Evolutionary conservation across 2,797 vertebrate genomes (phyloP), one percentile per base, ranked within the genome.

Genomic region (Chlorospingus flavigularis): DNA sequence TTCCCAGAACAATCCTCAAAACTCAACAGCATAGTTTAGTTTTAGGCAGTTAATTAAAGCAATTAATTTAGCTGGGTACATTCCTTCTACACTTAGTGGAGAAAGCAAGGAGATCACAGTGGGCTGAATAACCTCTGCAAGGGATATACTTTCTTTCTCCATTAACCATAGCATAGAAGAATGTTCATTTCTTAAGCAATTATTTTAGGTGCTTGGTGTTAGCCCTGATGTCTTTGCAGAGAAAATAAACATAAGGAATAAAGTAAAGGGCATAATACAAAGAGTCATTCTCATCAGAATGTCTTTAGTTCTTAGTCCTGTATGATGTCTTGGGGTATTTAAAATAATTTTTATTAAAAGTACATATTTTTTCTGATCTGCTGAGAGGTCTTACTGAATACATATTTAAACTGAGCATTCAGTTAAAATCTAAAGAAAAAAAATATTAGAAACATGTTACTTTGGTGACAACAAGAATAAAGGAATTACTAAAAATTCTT

Each of bases 11-110:
- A 83, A 90, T 63, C 26, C 33, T n/a, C 71, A 57, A 89, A 85
- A 79, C 37, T 86, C 61, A 73, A 70, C 57, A 76, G n/a, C 11
- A 20, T 83, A 60, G 47, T 76, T 92, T 90, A 70, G 79, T 86
- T 91, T 88, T 55, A 74, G 18, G 78, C 13, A 76, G 11, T 14
- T 95, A 95, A 95, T 94, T 92, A 92, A 94, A 79, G 6, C 67
- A 90, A 87, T 85, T 24, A 85, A 90, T 92, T 92, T 89, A 93
- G 10, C 33, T 61, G 13, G 40, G 26, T 54, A 42, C 17, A 17
- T 68, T 83, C 26, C 15, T 63, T 88, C 19, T 72, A 14, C 7
- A 62, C 18, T 42, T 67, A 55, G 11, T 65, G 61, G 16, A 77
- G 24, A 77, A 24, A 80, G 51, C 17, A 77, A 50, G 53, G 45